phyloP scores from a whole-genome alignment of 2,113 vertebrate species.

The Vanacampus margaritifer region DNA sequence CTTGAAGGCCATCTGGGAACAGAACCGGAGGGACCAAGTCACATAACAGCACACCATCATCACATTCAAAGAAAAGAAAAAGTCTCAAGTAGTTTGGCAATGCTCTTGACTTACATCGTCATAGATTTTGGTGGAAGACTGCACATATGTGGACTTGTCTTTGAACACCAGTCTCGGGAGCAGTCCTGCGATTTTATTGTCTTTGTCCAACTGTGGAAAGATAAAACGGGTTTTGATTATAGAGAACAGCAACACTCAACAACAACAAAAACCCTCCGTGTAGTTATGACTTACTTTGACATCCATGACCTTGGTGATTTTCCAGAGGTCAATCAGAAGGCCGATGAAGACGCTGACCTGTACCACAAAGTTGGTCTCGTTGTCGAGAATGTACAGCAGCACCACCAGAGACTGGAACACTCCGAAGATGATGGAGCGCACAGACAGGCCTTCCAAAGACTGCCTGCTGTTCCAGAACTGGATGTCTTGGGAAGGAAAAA shows the following conservation, averaged over 20 bases:
- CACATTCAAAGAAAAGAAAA: neutral
- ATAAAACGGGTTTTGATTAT: neutral
- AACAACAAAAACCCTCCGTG: neutral
- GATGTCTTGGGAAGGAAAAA: conserved; percentile 77
- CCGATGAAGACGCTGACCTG: conserved; percentile 97
- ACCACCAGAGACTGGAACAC: conserved; percentile 94
- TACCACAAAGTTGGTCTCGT: conserved; percentile 96
- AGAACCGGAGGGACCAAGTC: neutral
- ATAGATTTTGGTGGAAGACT: conserved; percentile 92
- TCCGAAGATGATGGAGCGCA: conserved; percentile 92
- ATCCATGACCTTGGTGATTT: conserved; percentile 98
- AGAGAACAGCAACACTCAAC: neutral
- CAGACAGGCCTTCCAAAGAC: conserved; percentile 91
- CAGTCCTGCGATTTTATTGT: conserved; percentile 82
- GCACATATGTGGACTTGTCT: conserved; percentile 90
- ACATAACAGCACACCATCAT: neutral
- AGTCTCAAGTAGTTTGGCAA: neutral
- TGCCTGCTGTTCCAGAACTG: conserved; percentile 98
- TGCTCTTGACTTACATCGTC: conserved; percentile 80
- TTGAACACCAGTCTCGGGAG: conserved; percentile 81
- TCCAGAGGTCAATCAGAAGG: conserved; percentile 96
- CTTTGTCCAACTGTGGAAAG: conserved; percentile 81
- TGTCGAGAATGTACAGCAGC: conserved; percentile 93
- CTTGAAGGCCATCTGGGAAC: conserved; percentile 87
- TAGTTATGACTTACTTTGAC: conserved; percentile 77